Evolutionary conservation across 2,888 invertebrate species (phyloP).

Genomic region (Diadegma fenestrale): DNA sequence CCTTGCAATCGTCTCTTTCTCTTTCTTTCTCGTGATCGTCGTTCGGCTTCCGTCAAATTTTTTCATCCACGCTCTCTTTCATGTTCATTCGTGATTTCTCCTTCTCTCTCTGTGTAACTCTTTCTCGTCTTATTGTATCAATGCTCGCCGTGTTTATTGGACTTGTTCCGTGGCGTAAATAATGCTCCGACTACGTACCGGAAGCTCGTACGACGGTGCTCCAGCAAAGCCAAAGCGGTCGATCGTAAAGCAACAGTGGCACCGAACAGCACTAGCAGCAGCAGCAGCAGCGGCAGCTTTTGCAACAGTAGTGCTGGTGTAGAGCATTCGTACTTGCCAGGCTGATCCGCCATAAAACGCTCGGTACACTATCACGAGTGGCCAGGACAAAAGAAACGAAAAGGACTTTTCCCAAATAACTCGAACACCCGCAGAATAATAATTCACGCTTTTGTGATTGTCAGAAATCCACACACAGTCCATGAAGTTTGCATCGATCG

Average conservation of each 20-base stretch:
- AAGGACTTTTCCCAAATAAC: neutral
- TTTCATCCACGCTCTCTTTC: slow-evolving; percentile 67
- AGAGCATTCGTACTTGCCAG: slow-evolving; percentile 40
- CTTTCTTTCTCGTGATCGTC: slow-evolving; percentile 9
- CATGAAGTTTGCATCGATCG: too few species aligned
- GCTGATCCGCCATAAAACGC: slow-evolving; percentile 74
- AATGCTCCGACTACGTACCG: slow-evolving; percentile 75
- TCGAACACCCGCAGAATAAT: neutral
- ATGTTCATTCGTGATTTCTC: slow-evolving; percentile 40
- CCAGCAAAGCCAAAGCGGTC: slow-evolving; percentile 72
- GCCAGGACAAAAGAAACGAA: neutral
- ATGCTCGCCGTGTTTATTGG: slow-evolving; percentile 76
- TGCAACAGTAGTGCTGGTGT: slow-evolving; percentile 29
- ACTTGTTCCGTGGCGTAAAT: slow-evolving; percentile 80
- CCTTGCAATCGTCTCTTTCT: neutral
- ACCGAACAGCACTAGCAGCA: slow-evolving; percentile 35
- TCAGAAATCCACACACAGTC: slow-evolving; percentile 12
- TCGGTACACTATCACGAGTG: slow-evolving; percentile 31
- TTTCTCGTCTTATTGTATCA: slow-evolving; percentile 52
- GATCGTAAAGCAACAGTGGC: slow-evolving; percentile 75
- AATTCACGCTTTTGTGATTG: slow-evolving; percentile 3
- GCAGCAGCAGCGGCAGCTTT: slow-evolving; percentile 48
- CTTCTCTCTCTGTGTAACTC: slow-evolving; percentile 28
- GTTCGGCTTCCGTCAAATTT: neutral
- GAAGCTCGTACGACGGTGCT: slow-evolving; percentile 76